A percentile compares a stretch with the other conserved stretches of the same genome.
Evolutionary conservation across 1,140 invertebrate genomes (phyloP).

Genomic region (Cylas formicarius): DNA sequence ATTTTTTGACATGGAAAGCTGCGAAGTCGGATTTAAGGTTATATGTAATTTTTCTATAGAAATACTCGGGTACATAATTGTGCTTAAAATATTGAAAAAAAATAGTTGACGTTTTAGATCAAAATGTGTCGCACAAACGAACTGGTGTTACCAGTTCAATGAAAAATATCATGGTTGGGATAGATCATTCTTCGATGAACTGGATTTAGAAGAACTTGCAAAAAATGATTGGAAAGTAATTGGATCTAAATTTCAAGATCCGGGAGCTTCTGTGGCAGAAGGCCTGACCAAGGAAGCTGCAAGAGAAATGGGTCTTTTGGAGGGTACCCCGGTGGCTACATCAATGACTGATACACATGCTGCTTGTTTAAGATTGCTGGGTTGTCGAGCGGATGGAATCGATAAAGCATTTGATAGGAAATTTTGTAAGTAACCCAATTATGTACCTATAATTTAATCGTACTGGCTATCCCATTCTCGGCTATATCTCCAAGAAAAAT

Average conservation of each 20-base stretch:
- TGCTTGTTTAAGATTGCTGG: constrained; percentile 79
- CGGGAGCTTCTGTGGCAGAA: constrained; percentile 61
- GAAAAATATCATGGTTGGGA: constrained; percentile 65
- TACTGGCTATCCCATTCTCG: too few species aligned
- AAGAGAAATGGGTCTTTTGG: constrained; percentile 57
- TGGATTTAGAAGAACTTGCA: constrained; percentile 69
- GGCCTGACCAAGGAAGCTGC: constrained; percentile 62
- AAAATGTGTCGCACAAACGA: constrained; percentile 84
- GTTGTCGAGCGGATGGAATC: constrained; percentile 50
- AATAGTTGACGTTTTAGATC: constrained; percentile 52
- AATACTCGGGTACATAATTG: too few species aligned
- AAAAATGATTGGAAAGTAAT: constrained; percentile 65
- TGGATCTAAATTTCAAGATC: constrained; percentile 59
- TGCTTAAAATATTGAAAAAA: not conserved
- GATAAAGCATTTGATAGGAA: constrained; percentile 50
- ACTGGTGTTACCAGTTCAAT: constrained; percentile 78
- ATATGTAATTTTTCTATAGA: too few species aligned
- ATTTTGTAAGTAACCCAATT: constrained; percentile 42
- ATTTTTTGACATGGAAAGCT: constrained; percentile 89
- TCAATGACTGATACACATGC: constrained; percentile 93
- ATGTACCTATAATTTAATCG: not conserved
- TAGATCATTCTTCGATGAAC: constrained; percentile 60
- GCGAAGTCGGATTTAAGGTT: constrained; percentile 61
- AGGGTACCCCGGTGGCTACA: constrained; percentile 69
- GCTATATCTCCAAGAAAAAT: too few species aligned